Evolutionary conservation across 2,113 vertebrate genomes (phyloP).

Genomic region (Hypanus sabinus): DNA sequence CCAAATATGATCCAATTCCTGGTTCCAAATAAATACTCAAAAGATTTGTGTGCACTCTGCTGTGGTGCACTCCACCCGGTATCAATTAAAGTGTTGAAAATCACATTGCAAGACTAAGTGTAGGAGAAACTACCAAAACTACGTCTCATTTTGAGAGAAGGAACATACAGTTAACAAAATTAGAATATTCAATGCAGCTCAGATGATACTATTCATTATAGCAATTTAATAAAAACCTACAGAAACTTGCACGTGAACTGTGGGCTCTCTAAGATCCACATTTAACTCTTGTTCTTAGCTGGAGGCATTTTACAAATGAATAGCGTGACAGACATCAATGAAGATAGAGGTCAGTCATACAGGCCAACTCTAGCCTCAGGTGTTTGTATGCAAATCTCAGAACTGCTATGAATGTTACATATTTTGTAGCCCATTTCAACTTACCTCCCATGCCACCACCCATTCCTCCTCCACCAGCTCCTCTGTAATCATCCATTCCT

Average conservation of each 20-base stretch:
- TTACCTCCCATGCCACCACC: constrained; percentile 37
- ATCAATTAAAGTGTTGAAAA: too few relatives aligned
- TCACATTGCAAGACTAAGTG: too few relatives aligned
- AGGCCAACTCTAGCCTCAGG: not conserved
- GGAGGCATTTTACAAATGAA: not conserved
- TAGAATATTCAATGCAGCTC: not conserved
- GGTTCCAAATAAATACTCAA: too few relatives aligned
- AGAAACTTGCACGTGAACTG: not conserved
- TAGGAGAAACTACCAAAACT: too few relatives aligned
- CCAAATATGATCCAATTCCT: not conserved
- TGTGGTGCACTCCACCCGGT: not conserved
- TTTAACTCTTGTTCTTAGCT: not conserved
- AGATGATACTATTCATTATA: not conserved
- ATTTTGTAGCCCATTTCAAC: not conserved
- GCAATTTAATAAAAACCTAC: not conserved
- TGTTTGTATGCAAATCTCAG: not conserved
- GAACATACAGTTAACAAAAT: not conserved
- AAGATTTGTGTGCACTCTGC: not conserved
- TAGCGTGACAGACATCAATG: not conserved
- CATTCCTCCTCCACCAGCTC: constrained; percentile 34
- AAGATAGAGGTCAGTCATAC: not conserved
- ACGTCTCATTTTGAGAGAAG: too few relatives aligned
- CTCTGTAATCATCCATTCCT: constrained; percentile 36
- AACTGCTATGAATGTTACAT: not conserved
- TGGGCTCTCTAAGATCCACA: not conserved